Evolutionary conservation across 2,888 invertebrate genomes (phyloP).

Genomic region (Halictus quadricinctus): DNA sequence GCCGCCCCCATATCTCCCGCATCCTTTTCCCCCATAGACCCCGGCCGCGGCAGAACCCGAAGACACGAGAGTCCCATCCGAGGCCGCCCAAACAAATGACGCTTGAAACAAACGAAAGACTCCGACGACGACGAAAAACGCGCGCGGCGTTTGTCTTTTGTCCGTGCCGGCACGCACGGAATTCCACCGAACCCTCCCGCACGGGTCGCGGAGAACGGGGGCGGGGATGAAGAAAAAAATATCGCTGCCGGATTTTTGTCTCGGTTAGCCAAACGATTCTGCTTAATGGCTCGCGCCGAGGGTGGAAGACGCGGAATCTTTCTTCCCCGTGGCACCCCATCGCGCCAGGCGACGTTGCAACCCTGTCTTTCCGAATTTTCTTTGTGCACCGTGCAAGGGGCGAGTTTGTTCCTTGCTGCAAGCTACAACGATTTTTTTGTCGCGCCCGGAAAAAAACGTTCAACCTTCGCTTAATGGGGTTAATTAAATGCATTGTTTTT

Average conservation of each 20-base stretch:
- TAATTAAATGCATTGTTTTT: background rate
- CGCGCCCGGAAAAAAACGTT: background rate
- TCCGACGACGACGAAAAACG: conserved; percentile 60
- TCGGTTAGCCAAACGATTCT: conserved; percentile 81
- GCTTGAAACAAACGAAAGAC: conserved; percentile 82
- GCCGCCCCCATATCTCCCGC: conserved; percentile 75
- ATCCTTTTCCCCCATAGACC: conserved; percentile 64
- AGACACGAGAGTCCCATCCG: conserved; percentile 47
- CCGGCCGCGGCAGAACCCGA: background rate
- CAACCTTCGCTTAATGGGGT: background rate
- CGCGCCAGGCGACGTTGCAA: background rate
- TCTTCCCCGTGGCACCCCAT: conserved; percentile 33
- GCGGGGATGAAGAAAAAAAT: conserved; percentile 71
- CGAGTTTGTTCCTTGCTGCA: background rate
- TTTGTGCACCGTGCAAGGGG: background rate
- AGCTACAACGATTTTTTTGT: background rate
- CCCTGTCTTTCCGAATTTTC: background rate
- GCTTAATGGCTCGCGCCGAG: conserved; percentile 80
- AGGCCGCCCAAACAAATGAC: conserved; percentile 80
- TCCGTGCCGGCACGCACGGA: conserved; percentile 78
- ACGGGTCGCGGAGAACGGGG: background rate
- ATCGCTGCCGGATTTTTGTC: conserved; percentile 80
- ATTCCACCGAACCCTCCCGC: conserved; percentile 64
- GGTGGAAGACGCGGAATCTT: conserved; percentile 54
- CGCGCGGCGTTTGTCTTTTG: conserved; percentile 78